Base-by-base conservation (phyloP, 2,888 invertebrate species). In the Monoplex corrugatus region DNA sequence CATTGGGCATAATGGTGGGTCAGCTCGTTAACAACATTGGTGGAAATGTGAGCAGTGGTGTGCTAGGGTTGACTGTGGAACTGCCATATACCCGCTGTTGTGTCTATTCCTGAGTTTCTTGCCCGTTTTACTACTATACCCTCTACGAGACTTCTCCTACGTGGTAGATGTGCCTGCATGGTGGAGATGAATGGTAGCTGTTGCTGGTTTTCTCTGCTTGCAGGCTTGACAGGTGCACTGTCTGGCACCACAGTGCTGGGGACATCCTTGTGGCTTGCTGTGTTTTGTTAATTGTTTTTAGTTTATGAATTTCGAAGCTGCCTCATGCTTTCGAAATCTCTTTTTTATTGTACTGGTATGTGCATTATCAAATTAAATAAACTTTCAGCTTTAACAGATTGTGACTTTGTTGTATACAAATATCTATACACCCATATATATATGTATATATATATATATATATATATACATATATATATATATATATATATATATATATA, bases 1-100 rank as follows among this genome's bases (percentile, higher is more conserved):
- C 88, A 88, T 87, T 90, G 86, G 87, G 78, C 45, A 40, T n/a
- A n/a, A 40, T 78, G 88, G 78, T 57, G 84, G 84, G 87, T 72
- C 87, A 50, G 6, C 72, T 84, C 78, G 87, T 87, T 82, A 44
- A n/a, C 85, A 68, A 23, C 83, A 87, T 75, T 86, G 87, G 72
- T 75, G 72, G 86, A 63, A 89, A 32, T 57, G 57, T 63, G 44
- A n/a, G n/a, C n/a, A n/a, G n/a, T n/a, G n/a, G n/a, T n/a, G n/a
- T n/a, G n/a, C n/a, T n/a, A n/a, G n/a, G n/a, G n/a, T n/a, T n/a
- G n/a, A n/a, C n/a, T n/a, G 16, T 32, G 19, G 57, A 72, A 13
- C 72, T 72, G 10, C n/a, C n/a, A 43, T 32, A 40, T 43, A 68
- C n/a, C 57, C 68, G 40, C 50, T 23, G 38, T 78, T 78, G 78